Base-by-base conservation (phyloP, 2,113 vertebrate species). In the Colaptes auratus region DNA sequence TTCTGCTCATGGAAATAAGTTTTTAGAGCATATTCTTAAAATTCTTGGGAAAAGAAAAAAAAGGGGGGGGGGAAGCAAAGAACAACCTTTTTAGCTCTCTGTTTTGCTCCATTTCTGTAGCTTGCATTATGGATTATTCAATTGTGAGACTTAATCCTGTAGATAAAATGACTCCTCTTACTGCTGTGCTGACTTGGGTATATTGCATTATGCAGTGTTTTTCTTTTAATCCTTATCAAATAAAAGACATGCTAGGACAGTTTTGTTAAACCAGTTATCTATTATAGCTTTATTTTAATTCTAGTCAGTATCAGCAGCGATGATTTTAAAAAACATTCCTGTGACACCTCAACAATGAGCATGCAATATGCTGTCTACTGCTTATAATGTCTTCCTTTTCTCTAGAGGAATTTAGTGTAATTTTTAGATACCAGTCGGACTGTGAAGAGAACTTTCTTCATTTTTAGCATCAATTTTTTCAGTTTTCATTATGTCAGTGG, bases 211-310 rank as follows among this genome's bases (percentile, higher is more conserved):
- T 82, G 42, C 48, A 86, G 92, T 95, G 82, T 89, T 93, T 95
- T 95, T 88, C 64, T 91, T 95, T 89, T 93, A 93, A 95, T 89
- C 75, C 61, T 86, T 92, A 92, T 85, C 71, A 92, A 93, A 92
- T 74, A 95, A 88, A 92, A 95, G 67, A 63, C 82, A 58, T 53
- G 17, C 20, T 80, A 86, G 72, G 87, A 82, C 33, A 60, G 48
- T 77, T 90, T 86, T 88, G 56, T 91, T 96, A 93, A 93, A 85
- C 16, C 11, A 73, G 24, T 31, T 77, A 58, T 85, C 84, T 87
- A n/a, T 56, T 83, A 91, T 31, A 82, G 69, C 33, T 80, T 91
- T 74, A 65, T 87, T 91, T 91, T 92, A 64, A 21, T 88, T 88
- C 66, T 56, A 92, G 60, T 71, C 56, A 52, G 7, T 85, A 82